Evolutionary conservation across 1,140 invertebrate species (phyloP), one percentile per base, ranked within the genome.

Genomic region (Drosophila seguyi): DNA sequence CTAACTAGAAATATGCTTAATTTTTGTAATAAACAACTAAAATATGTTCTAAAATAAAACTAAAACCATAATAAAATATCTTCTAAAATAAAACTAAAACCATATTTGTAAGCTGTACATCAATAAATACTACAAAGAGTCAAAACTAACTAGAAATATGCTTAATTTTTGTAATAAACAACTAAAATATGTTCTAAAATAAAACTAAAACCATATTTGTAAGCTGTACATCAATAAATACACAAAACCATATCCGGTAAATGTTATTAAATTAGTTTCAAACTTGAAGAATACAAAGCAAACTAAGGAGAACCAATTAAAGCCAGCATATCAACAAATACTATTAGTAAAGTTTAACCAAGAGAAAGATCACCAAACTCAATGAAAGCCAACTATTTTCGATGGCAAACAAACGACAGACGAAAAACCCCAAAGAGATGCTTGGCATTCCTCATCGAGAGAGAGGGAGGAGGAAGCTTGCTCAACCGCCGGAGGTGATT

Each of bases 341-440:
- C 34, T 38, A 22, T 55, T 38, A 22, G 34, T 38, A 25, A 53
- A 22, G 18, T 16, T 16, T 16, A 5, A 20, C 34, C 29, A 18
- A 31, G 31, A 52, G 20, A 31, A 6, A 53, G 52, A 53, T 53
- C 50, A 6, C 13, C 31, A 31, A 36, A 38, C 20, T 8, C 4
- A 36, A 36, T 22, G 50, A 10, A 53, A 36, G 18, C 31, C 4
- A 20, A 45, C 36, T 42, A 39, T 65, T 34, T 34, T 18, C 34
- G 31, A 36, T 52, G n/a, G 16, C 65, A 47, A 48, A 48, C 34
- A 41, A 25, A 14, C 31, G 25, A 39, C 20, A 47, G 38, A 38
- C 53, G 29, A 41, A 57, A 25, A n/a, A 27, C n/a, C n/a, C 18
- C 65, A 63, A 7, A 4, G 27, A 50, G 45, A 65, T 50, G 20